phyloP scores from a whole-genome alignment of 2,888 invertebrate genomes.

The Drosophila recens region DNA sequence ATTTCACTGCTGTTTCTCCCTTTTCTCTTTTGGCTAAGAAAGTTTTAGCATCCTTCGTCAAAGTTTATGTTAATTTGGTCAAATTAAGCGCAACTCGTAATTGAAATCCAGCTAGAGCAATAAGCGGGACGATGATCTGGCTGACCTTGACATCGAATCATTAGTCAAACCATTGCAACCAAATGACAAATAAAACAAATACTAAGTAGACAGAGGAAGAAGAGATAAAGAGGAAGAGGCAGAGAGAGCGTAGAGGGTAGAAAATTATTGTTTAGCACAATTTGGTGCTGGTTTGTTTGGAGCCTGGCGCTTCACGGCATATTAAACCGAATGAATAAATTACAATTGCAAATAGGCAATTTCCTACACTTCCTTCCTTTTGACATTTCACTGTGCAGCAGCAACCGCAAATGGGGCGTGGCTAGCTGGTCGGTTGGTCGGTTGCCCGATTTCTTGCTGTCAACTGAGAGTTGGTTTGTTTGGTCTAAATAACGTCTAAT shows the following conservation, averaged over 20 bases:
- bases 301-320: conserved; percentile 74
- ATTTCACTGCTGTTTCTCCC: neutral
- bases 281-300: conserved; percentile 49
- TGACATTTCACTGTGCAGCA: conserved; percentile 48
- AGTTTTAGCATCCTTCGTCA: conserved; percentile 60
- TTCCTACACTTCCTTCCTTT: conserved; percentile 79
- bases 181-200: conserved; percentile 34
- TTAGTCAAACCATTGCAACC: conserved; percentile 71
- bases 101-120: conserved; percentile 63
- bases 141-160: conserved; percentile 72
- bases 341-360: conserved; percentile 82
- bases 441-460: conserved; percentile 46
- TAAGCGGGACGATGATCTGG: conserved; percentile 53
- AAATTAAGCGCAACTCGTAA: conserved; percentile 73
- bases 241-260: neutral
- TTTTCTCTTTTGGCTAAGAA: conserved; percentile 10
- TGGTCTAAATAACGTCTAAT: conserved; percentile 77
- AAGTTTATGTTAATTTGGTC: conserved; percentile 74
- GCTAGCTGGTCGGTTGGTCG: conserved; percentile 25
- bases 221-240: conserved; percentile 5
- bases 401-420: conserved; percentile 70
- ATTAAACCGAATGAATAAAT: conserved; percentile 80
- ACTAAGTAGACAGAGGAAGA: conserved; percentile 15
- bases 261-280: conserved; percentile 72
- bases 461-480: conserved; percentile 36